phyloP scores from a whole-genome alignment of 2,113 vertebrate genomes.

The Isichthys henryi region DNA sequence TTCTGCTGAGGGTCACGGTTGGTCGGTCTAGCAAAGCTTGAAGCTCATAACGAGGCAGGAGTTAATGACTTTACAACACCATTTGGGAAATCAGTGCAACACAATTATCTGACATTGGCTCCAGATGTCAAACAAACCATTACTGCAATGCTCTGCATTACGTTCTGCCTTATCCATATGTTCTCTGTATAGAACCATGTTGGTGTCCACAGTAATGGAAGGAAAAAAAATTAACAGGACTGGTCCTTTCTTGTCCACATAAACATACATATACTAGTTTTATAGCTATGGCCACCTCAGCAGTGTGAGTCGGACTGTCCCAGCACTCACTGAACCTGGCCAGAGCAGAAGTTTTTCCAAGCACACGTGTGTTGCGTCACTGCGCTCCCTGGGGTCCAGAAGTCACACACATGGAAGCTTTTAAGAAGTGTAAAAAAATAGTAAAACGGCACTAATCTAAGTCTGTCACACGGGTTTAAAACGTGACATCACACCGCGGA shows the following conservation, averaged over 20 bases:
- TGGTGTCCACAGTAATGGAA: neutral
- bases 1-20: neutral
- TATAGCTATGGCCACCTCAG: neutral
- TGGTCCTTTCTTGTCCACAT: neutral
- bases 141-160: neutral
- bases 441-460: conserved; percentile 3
- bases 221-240: neutral
- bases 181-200: neutral
- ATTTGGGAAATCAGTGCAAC: conserved; percentile 4
- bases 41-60: neutral
- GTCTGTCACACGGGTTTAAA: neutral
- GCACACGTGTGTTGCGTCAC: neutral
- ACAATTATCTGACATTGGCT: conserved; percentile 4
- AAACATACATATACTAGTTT: neutral
- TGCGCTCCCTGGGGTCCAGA: neutral
- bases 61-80: conserved; percentile 3
- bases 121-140: conserved; percentile 18
- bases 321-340: neutral
- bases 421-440: neutral
- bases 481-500: conserved; percentile 11
- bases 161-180: neutral
- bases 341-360: conserved; percentile 1
- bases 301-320: neutral
- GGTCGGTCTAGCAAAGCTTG: neutral
- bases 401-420: conserved; percentile 15